Evolutionary conservation across 2,888 invertebrate species (phyloP).

Genomic region (Erebia palarica): DNA sequence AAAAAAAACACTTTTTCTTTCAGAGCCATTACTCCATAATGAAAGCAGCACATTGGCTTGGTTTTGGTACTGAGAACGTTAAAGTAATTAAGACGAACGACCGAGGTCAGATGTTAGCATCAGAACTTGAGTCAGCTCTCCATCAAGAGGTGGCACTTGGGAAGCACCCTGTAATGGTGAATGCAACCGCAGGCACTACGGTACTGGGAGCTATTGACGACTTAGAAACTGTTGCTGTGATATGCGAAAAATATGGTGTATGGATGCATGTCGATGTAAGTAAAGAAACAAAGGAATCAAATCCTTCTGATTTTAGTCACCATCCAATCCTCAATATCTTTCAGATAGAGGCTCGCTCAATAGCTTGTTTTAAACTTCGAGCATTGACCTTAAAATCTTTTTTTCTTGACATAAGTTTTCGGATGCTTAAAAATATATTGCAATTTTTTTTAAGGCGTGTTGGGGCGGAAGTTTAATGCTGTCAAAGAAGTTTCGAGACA

Average conservation of each 20-base stretch:
- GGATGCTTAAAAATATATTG: background rate
- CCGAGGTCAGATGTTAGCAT: constrained; percentile 85
- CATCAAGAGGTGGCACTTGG: constrained; percentile 68
- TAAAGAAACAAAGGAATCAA: background rate
- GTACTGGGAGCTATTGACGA: constrained; percentile 93
- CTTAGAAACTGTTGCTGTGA: constrained; percentile 84
- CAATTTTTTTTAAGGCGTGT: constrained; percentile 83
- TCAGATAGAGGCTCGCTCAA: too few relatives aligned
- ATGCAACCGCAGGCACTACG: constrained; percentile 91
- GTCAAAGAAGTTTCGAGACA: constrained; percentile 83
- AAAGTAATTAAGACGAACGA: constrained; percentile 85
- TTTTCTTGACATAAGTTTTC: background rate
- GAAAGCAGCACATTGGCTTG: constrained; percentile 92
- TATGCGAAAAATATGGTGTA: constrained; percentile 85
- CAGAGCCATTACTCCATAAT: constrained; percentile 91
- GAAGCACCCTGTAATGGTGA: constrained; percentile 85
- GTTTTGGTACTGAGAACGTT: constrained; percentile 90
- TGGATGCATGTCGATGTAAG: constrained; percentile 94
- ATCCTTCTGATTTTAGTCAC: background rate
- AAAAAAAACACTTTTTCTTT: background rate
- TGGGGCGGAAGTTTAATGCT: constrained; percentile 90
- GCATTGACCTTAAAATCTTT: too few relatives aligned
- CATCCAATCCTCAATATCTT: too few relatives aligned
- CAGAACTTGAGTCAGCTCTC: constrained; percentile 84
- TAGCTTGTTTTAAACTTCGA: too few relatives aligned